phyloP scores from a whole-genome alignment of 1,140 invertebrate species.

The Calephelis nemesis region DNA sequence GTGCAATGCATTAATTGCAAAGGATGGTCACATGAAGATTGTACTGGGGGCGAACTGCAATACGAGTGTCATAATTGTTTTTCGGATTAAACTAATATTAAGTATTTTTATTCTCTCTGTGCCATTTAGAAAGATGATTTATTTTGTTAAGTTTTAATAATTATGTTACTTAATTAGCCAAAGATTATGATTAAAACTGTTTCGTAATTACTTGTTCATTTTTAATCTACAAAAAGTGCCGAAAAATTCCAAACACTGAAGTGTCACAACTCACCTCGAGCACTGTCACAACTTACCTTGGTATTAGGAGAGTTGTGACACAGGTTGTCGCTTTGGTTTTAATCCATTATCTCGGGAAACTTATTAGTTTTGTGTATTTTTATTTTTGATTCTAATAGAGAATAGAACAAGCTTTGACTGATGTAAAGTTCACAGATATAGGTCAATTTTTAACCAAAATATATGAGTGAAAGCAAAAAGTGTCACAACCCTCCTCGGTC shows the following conservation, averaged over 20 bases:
- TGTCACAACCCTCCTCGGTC: neutral
- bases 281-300: slow-evolving; percentile 24
- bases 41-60: neutral
- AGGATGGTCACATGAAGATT: neutral
- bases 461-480: slow-evolving; percentile 1
- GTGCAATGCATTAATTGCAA: neutral
- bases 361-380: too few relatives aligned
- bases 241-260: slow-evolving; percentile 8
- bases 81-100: neutral
- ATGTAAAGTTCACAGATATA: slow-evolving; percentile 1
- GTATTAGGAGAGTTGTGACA: slow-evolving; percentile 23
- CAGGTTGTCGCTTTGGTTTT: neutral
- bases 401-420: slow-evolving; percentile 17
- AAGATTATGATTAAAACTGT: slow-evolving; percentile 7
- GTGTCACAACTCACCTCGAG: slow-evolving; percentile 17
- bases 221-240: neutral
- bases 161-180: too few relatives aligned
- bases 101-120: slow-evolving; percentile 3
- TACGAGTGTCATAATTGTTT: neutral
- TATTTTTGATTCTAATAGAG: slow-evolving; percentile 10
- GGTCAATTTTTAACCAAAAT: neutral
- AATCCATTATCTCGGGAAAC: slow-evolving; percentile 9
- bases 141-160: slow-evolving; percentile 3
- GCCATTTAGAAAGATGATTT: neutral
- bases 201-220: slow-evolving; percentile 1